Evolutionary conservation across 2,797 vertebrate genomes (phyloP), one percentile per base, ranked within the genome.

Genomic region (Picus viridis): DNA sequence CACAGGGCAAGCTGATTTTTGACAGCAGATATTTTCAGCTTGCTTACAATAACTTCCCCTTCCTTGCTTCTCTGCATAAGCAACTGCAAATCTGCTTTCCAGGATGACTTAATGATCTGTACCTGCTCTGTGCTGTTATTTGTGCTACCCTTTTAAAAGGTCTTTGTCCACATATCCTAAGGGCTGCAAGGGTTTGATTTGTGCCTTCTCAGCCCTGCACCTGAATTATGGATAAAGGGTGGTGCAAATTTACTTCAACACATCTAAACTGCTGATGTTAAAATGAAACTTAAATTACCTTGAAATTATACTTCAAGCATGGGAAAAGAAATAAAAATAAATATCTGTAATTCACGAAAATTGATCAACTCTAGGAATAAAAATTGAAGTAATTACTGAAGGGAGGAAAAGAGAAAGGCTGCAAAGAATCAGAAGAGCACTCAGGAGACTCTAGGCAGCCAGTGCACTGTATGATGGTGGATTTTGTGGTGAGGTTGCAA

Each of bases 11-110:
- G 87, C 12, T n/a, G 70, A 83, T 93, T 95, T 43, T 94, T 92
- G 76, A 95, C 75, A 93, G 92, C 85, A 88, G 81, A 68, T 94
- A 86, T 97, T 93, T 95, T 92, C 95, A 90, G 85, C 81, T 76
- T 88, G 49, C 62, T 90, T 70, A 90, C 83, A 92, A 29, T 91
- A 90, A 94, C 89, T 93, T 86, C 76, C 14, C 6, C 6, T 93
- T 85, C 85, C 84, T 87, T 86, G 61, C 67, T 88, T 83, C 81
- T 81, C 92, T 82, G 70, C 83, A 90, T 74, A 95, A 95, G 63
- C 78, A 95, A 81, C 86, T 94, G 89, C 71, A 90, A 82, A 87
- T 90, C 59, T 82, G 57, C 86, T 88, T 91, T 94, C 71, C 74
- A 91, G 86, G 69, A 90, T n/a, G 54, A 89, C 73, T 96, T 87